Conservation (phyloP, 1,140 invertebrate species). For the Solenopsis invicta region DNA sequence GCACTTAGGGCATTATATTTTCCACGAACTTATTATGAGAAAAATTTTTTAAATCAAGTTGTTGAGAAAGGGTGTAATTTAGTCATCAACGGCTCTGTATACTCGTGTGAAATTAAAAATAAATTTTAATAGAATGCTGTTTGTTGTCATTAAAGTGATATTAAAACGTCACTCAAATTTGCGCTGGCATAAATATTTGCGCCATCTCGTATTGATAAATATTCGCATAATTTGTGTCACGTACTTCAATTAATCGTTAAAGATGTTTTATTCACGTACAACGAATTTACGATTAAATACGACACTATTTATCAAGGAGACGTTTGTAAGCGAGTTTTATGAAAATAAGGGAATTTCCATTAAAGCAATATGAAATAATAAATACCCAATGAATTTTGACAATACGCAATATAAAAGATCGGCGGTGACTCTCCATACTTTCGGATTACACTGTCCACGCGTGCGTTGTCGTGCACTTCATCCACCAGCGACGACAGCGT, state of each 20-base stretch:
- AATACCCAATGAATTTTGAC: not conserved
- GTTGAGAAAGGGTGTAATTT: not conserved
- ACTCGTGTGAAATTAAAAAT: not conserved
- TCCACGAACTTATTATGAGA: conserved; percentile 50
- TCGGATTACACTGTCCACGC: conserved; percentile 26
- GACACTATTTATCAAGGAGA: not conserved
- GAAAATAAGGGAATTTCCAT: not conserved
- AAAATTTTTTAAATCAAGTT: conserved; percentile 46
- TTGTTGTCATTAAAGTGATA: not conserved
- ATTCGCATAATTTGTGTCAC: not conserved
- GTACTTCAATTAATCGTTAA: not conserved
- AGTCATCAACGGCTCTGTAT: not conserved
- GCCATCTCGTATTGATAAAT: not conserved
- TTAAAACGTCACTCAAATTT: not conserved
- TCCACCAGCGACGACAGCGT: conserved; percentile 34
- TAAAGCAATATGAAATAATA: not conserved
- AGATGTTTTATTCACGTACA: not conserved
- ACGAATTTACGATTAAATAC: not conserved
- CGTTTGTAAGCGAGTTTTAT: not conserved
- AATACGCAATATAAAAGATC: conserved; percentile 32
- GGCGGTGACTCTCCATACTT: conserved; percentile 18
- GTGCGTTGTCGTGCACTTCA: conserved; percentile 17
- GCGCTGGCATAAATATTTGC: not conserved
- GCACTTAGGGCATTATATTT: conserved; percentile 38
- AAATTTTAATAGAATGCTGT: not conserved